phyloP scores from a whole-genome alignment of 2,888 invertebrate genomes.

The Synanthedon formicaeformis region DNA sequence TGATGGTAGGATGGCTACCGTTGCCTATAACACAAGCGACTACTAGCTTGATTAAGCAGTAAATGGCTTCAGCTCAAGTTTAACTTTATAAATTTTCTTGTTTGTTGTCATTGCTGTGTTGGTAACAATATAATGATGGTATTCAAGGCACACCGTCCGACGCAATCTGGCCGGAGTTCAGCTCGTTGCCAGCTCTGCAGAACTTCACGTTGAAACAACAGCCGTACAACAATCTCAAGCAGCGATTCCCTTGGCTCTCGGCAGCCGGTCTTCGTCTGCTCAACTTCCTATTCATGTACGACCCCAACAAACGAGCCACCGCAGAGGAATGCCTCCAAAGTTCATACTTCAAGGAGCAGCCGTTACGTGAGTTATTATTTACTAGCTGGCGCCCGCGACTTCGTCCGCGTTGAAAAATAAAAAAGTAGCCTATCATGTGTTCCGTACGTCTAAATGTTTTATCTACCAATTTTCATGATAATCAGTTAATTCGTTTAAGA shows the following conservation, averaged over 20 bases:
- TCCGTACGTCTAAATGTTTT: too few relatives aligned
- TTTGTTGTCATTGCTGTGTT: too few relatives aligned
- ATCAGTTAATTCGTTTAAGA: too few relatives aligned
- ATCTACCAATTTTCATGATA: too few relatives aligned
- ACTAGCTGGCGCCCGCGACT: too few relatives aligned
- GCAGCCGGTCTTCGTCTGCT: constrained; percentile 89
- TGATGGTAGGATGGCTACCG: too few relatives aligned
- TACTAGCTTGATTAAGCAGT: constrained; percentile 17
- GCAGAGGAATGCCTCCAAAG: constrained; percentile 95
- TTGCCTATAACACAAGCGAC: too few relatives aligned
- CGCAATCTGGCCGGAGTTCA: constrained; percentile 96
- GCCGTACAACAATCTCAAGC: constrained; percentile 94
- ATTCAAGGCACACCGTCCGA: constrained; percentile 84
- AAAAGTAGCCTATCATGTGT: too few relatives aligned
- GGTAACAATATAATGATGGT: background rate
- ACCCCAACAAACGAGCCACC: constrained; percentile 94
- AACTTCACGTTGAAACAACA: constrained; percentile 91
- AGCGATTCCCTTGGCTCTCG: constrained; percentile 91
- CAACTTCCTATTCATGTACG: constrained; percentile 97
- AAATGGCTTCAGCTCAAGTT: too few relatives aligned
- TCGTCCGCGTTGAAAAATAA: too few relatives aligned
- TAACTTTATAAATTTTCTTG: too few relatives aligned
- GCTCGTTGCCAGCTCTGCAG: constrained; percentile 87
- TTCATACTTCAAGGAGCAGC: constrained; percentile 95
- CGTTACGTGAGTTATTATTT: constrained; percentile 81